A percentile compares a stretch with the other conserved stretches of the same genome.
phyloP scores from a whole-genome alignment of 2,113 vertebrate species.

The Malaclemys terrapin region DNA sequence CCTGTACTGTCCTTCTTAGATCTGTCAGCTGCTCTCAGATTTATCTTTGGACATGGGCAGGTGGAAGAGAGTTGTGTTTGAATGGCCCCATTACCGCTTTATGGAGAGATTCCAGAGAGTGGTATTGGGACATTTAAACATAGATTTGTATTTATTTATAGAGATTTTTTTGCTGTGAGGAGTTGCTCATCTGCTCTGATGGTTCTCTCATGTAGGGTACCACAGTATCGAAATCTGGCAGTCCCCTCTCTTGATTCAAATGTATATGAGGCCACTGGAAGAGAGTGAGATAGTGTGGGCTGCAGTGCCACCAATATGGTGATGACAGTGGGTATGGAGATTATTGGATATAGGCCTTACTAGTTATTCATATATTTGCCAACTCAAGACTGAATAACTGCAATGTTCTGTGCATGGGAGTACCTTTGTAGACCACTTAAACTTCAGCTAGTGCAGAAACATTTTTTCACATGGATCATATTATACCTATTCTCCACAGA shows the following conservation, averaged over 20 bases:
- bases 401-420: background rate
- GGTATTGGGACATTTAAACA: background rate
- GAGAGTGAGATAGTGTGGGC: background rate
- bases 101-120: background rate
- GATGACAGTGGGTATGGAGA: background rate
- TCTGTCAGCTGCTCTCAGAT: slow-evolving; percentile 1
- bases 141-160: background rate
- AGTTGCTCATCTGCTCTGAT: background rate
- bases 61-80: background rate
- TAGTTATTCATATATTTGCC: background rate
- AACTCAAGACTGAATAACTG: background rate
- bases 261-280: background rate
- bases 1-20: background rate
- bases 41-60: background rate
- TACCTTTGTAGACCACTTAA: background rate
- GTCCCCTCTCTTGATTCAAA: background rate
- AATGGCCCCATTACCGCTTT: background rate
- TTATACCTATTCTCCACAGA: background rate
- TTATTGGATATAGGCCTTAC: background rate
- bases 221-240: background rate
- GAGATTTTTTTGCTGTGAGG: background rate
- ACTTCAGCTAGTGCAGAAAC: background rate
- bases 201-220: background rate
- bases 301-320: background rate
- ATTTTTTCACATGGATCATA: background rate